phyloP scores from a whole-genome alignment of 2,888 invertebrate genomes.

The Pyrrhosoma nymphula region DNA sequence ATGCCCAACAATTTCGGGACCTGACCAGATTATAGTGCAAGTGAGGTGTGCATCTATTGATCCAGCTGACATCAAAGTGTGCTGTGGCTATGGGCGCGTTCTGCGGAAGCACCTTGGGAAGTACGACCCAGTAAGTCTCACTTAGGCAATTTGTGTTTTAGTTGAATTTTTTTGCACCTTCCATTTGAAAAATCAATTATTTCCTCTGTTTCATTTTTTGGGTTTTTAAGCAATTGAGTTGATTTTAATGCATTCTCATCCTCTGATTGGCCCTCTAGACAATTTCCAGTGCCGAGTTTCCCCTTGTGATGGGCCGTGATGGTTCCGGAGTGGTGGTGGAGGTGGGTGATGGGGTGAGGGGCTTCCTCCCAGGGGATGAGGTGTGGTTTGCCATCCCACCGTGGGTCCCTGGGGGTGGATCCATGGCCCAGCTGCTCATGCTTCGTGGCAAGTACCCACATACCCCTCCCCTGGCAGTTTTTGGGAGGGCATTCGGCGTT shows the following conservation, averaged over 20 bases:
- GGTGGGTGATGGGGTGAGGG: constrained; percentile 81
- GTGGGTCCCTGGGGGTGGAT: constrained; percentile 80
- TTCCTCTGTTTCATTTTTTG: too few relatives aligned
- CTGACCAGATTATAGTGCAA: constrained; percentile 82
- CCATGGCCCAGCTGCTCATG: constrained; percentile 80
- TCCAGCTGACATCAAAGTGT: constrained; percentile 81
- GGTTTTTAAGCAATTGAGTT: too few relatives aligned
- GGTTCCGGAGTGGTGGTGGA: constrained; percentile 83
- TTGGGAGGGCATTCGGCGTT: too few relatives aligned
- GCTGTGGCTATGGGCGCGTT: constrained; percentile 80
- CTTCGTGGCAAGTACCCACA: constrained; percentile 76
- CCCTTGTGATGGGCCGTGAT: constrained; percentile 82
- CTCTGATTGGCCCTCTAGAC: neutral
- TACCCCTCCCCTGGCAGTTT: neutral
- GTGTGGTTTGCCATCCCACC: constrained; percentile 82
- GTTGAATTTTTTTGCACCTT: too few relatives aligned
- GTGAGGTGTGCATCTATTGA: constrained; percentile 83
- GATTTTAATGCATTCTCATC: neutral
- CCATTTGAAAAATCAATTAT: too few relatives aligned
- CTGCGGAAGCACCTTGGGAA: constrained; percentile 76
- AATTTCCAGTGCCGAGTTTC: constrained; percentile 75
- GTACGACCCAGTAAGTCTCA: constrained; percentile 18
- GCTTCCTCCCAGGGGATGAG: constrained; percentile 83
- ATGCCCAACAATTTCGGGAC: constrained; percentile 79
- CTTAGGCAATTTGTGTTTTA: neutral